Conservation (phyloP, 2,797 vertebrate species). For the Poeciliopsis presidionis region DNA sequence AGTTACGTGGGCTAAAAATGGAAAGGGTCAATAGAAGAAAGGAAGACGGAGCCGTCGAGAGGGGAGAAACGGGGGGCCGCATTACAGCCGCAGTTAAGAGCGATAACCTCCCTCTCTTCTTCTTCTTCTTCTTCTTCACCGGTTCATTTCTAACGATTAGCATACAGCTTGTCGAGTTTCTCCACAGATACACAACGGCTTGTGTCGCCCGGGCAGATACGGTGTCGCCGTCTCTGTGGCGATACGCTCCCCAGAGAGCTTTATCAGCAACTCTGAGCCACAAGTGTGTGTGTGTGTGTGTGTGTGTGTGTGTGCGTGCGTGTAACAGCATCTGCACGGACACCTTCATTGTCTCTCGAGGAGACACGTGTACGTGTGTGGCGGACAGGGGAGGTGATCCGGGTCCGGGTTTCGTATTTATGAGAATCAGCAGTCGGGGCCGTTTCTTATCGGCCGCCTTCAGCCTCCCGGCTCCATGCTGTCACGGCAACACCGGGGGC, state of each 20-base stretch:
- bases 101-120: conserved; percentile 48
- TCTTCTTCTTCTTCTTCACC: conserved; percentile 26
- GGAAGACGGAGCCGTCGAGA: conserved; percentile 19
- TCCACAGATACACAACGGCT: neutral
- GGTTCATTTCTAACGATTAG: conserved; percentile 64
- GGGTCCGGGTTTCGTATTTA: conserved; percentile 54
- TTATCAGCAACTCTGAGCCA: conserved; percentile 54
- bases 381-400: conserved; percentile 15
- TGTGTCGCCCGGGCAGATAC: conserved; percentile 49
- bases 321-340: conserved; percentile 30
- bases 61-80: conserved; percentile 8
- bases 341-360: conserved; percentile 27
- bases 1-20: conserved; percentile 23
- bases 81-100: conserved; percentile 24
- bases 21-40: conserved; percentile 27
- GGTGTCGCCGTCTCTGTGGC: conserved; percentile 39
- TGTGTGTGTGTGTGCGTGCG: neutral
- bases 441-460: conserved; percentile 59
- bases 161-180: conserved; percentile 50
- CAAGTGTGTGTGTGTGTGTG: conserved; percentile 5
- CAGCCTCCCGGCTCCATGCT: conserved; percentile 48
- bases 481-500: conserved; percentile 33
- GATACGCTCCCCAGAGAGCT: conserved; percentile 45
- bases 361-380: neutral
- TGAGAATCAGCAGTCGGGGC: conserved; percentile 32